Evolutionary conservation across 2,113 vertebrate species (phyloP).

Genomic region (Cynocephalus volans): DNA sequence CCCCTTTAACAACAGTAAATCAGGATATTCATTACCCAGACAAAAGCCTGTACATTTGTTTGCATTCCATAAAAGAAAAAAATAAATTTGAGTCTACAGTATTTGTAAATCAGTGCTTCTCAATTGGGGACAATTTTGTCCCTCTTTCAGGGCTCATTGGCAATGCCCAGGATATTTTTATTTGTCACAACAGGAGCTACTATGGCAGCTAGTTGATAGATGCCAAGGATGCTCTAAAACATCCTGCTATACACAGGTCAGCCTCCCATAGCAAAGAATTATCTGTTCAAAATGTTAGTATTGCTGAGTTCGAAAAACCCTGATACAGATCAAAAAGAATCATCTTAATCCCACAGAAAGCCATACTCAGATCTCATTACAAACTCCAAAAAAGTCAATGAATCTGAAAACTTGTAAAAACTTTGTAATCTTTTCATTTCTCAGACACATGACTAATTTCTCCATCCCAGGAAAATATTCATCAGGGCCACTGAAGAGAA

Average conservation of each 20-base stretch:
- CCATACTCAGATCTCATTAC: not conserved
- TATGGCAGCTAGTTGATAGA: not conserved
- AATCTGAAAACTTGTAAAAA: constrained; percentile 38
- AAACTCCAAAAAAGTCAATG: not conserved
- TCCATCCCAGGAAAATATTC: not conserved
- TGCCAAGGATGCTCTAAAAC: not conserved
- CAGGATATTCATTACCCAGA: not conserved
- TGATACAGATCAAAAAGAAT: not conserved
- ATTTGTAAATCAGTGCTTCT: not conserved
- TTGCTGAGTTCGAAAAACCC: not conserved
- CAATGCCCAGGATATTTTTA: not conserved
- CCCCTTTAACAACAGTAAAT: constrained; percentile 16
- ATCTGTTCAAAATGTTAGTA: not conserved
- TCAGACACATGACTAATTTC: not conserved
- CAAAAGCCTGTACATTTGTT: not conserved
- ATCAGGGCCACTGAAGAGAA: not conserved
- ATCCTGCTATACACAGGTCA: not conserved
- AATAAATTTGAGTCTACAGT: not conserved
- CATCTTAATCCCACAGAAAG: not conserved
- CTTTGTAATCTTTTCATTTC: not conserved
- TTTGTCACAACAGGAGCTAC: not conserved
- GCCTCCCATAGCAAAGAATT: not conserved
- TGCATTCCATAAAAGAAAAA: not conserved
- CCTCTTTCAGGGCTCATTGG: not conserved
- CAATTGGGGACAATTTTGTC: not conserved